A percentile compares a stretch with the other conserved stretches of the same genome.
Evolutionary conservation across 2,113 vertebrate genomes (phyloP).

Genomic region (Odontophorus gujanensis): DNA sequence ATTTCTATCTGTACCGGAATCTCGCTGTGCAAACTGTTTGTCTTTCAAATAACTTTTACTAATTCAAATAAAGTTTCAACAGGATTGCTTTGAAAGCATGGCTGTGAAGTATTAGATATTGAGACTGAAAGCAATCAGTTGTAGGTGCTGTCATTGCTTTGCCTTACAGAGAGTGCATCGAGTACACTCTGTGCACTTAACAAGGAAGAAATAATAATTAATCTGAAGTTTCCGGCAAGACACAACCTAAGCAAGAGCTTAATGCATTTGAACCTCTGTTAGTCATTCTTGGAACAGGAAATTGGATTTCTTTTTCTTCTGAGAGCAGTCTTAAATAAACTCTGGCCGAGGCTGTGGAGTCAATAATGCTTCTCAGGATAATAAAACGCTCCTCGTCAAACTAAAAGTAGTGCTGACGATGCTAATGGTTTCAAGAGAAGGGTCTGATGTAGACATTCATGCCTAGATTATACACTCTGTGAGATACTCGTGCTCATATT

Average conservation of each 20-base stretch:
- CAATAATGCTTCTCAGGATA: constrained; percentile 12
- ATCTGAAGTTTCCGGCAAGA: constrained; percentile 34
- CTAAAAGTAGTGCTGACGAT: neutral
- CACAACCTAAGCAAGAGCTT: constrained; percentile 1
- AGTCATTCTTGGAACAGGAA: constrained; percentile 40
- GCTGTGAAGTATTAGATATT: neutral
- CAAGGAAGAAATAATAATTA: neutral
- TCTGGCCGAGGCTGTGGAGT: neutral
- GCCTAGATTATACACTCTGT: neutral
- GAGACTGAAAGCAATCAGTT: constrained; percentile 15
- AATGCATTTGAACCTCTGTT: constrained; percentile 57
- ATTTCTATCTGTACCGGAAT: neutral
- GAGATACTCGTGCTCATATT: neutral
- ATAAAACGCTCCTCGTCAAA: constrained; percentile 8
- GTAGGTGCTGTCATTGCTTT: neutral
- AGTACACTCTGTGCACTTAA: constrained; percentile 9
- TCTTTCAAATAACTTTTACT: neutral
- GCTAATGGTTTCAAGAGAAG: neutral
- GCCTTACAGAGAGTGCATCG: neutral
- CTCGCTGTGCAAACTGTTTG: constrained; percentile 4
- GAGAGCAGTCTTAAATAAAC: constrained; percentile 10
- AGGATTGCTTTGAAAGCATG: neutral
- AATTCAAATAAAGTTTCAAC: neutral
- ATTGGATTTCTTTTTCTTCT: constrained; percentile 35
- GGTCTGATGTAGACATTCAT: neutral